Base-by-base conservation (phyloP, 2,888 invertebrate genomes). In the Siphlonurus alternatus region DNA sequence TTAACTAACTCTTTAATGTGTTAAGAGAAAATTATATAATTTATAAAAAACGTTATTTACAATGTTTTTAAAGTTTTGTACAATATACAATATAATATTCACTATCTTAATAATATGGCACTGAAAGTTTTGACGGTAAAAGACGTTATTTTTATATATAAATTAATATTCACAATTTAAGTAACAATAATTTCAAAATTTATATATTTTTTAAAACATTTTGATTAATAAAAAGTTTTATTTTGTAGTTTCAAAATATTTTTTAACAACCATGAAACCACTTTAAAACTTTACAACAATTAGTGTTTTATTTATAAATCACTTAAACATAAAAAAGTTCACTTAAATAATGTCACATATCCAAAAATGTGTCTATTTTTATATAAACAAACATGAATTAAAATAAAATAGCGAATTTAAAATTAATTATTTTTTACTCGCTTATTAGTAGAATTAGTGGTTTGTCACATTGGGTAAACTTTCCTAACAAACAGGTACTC, bases 401-500 rank as follows among this genome's bases (percentile, higher is more conserved):
- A n/a, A n/a, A n/a, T n/a, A n/a, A n/a, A n/a, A n/a, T n/a, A n/a
- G n/a, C n/a, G n/a, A n/a, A n/a, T n/a, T n/a, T n/a, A n/a, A n/a
- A n/a, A n/a, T n/a, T n/a, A n/a, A n/a, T n/a, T n/a, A n/a, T n/a
- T n/a, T n/a, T n/a, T n/a, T n/a, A n/a, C n/a, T n/a, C n/a, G n/a
- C n/a, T n/a, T n/a, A n/a, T n/a, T n/a, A n/a, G n/a, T n/a, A n/a
- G n/a, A n/a, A n/a, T n/a, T n/a, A n/a, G n/a, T 38, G 38, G 15
- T 10, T 51, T 23, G 59, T 66, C 66, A 67, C 67, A 71, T 68
- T 19, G 73, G 72, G 53, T 71, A 66, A 23, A 72, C 71, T 68
- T 78, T 77, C 69, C 88, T 80, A 66, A 88, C 84, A 74, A 92
- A 87, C 71, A 92, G 80, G 77, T 91, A 92, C 77, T 92, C 92